These are phyloP conservation scores for Mus minutoides DNA, from an alignment of 2,797 vertebrate genomes.

Conservation along the genomic window DNA sequence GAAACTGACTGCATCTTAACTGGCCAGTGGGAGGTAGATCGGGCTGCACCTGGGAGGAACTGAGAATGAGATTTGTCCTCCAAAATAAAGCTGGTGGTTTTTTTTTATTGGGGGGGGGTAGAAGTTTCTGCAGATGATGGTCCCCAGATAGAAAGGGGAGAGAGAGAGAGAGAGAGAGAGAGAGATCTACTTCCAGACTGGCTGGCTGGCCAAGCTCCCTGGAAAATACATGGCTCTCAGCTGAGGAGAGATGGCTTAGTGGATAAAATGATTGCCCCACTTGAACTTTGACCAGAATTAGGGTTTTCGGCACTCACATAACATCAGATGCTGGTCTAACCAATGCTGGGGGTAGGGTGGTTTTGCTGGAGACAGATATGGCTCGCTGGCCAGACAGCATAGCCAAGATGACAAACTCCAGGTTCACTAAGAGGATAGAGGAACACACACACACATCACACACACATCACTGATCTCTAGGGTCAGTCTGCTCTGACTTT, in stretches of 20 bases:
- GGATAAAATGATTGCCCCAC: background rate
- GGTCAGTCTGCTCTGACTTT: background rate
- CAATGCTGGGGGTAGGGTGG: background rate
- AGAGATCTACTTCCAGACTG: background rate
- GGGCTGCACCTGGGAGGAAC: conserved; percentile 75
- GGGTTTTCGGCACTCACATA: background rate
- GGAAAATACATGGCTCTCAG: background rate
- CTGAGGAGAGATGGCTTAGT: background rate
- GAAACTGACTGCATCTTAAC: conserved; percentile 47
- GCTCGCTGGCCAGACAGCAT: background rate
- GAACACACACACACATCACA: background rate
- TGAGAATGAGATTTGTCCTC: conserved; percentile 58
- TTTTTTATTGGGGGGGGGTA: background rate
- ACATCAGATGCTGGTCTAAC: background rate
- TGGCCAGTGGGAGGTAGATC: background rate
- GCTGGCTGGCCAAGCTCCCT: background rate
- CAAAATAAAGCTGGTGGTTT: conserved; percentile 60
- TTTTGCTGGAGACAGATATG: background rate
- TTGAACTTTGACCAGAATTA: background rate
- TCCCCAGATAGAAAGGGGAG: background rate
- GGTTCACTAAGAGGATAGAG: background rate
- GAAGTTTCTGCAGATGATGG: conserved; percentile 1
- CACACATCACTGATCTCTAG: background rate
- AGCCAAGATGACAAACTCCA: background rate
- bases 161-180: background rate